phyloP scores from a whole-genome alignment of 2,888 invertebrate genomes.

The Apoda limacodes region DNA sequence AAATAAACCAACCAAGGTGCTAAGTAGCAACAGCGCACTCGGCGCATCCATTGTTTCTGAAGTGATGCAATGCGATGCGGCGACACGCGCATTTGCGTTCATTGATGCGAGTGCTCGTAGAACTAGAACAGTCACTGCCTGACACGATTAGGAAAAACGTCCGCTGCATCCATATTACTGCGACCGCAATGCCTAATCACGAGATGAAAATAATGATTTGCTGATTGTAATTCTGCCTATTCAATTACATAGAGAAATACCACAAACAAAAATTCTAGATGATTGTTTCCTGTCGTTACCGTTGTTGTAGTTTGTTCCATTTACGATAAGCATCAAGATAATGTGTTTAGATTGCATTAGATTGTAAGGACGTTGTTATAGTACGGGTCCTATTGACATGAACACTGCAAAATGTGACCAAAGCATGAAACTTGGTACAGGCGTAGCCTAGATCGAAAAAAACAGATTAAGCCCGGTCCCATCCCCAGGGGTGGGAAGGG shows the following conservation, averaged over 20 bases:
- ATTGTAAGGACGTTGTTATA: no score
- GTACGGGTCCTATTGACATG: no score
- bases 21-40: conserved; percentile 36
- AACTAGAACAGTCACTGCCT: conserved; percentile 12
- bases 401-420: no score
- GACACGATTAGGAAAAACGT: conserved; percentile 40
- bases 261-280: conserved; percentile 45
- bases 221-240: conserved; percentile 41
- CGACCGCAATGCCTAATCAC: conserved; percentile 58
- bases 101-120: conserved; percentile 54
- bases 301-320: no score
- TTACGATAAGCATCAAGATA: no score
- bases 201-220: conserved; percentile 53
- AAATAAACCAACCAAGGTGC: no score
- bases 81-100: conserved; percentile 59
- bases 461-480: no score
- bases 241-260: conserved; percentile 54
- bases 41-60: conserved; percentile 40
- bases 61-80: conserved; percentile 46
- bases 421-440: no score
- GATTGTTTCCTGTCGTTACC: conserved; percentile 57
- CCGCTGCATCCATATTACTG: conserved; percentile 38
- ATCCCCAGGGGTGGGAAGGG: no score
- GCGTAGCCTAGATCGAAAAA: no score
- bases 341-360: no score